phyloP scores from a whole-genome alignment of 2,797 vertebrate genomes.

The Sebastolobus alascanus region DNA sequence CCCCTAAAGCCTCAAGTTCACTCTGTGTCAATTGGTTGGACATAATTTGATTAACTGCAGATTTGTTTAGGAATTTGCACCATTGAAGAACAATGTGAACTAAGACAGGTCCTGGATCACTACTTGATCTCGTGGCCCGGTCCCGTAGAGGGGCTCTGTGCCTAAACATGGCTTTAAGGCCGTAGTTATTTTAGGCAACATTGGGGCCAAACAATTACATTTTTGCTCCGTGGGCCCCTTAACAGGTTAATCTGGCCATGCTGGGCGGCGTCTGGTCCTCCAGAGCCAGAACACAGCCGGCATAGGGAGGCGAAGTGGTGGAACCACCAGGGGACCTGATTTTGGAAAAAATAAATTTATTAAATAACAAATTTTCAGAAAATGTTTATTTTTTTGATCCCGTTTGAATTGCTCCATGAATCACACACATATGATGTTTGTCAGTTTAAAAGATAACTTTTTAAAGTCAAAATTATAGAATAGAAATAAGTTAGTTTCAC shows the following conservation, averaged over 20 bases:
- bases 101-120: constrained; percentile 11
- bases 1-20: constrained; percentile 32
- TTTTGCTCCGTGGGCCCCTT: neutral
- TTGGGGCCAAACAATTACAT: neutral
- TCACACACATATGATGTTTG: too few species aligned
- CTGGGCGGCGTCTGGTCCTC: neutral
- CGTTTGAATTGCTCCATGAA: too few species aligned
- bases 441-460: too few species aligned
- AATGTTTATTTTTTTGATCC: too few species aligned
- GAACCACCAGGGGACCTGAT: too few species aligned
- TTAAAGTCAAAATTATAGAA: too few species aligned
- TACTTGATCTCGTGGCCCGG: neutral
- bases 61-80: constrained; percentile 35
- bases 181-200: neutral
- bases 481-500: too few species aligned
- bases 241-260: neutral
- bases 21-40: constrained; percentile 34
- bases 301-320: too few species aligned
- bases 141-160: constrained; percentile 7
- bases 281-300: neutral
- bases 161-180: neutral
- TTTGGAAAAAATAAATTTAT: too few species aligned
- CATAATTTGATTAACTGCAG: constrained; percentile 56
- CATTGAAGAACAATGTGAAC: constrained; percentile 24
- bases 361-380: too few species aligned